A percentile compares a stretch with the other conserved stretches of the same genome.
Conservation (phyloP, 2,888 invertebrate genomes). For the Dynastes grantii region DNA sequence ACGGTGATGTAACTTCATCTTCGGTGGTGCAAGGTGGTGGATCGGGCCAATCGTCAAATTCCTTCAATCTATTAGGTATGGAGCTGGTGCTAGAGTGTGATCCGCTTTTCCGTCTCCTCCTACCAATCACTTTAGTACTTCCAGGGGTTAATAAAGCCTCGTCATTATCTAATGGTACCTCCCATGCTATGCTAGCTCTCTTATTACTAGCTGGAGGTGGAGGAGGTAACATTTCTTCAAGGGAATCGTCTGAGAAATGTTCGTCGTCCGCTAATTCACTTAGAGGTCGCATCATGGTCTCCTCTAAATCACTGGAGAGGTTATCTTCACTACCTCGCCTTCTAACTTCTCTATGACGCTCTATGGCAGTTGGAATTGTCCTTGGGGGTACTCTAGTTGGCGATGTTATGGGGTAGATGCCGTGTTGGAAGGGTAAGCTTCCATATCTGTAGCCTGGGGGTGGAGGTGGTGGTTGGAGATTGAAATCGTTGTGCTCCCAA, state of each 20-base stretch:
- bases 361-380: conserved; percentile 81
- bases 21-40: conserved; percentile 80
- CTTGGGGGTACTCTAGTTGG: conserved; percentile 77
- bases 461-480: conserved; percentile 73
- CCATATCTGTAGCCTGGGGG: conserved; percentile 78
- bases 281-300: conserved; percentile 63
- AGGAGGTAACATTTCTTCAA: conserved; percentile 84
- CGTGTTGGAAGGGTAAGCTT: conserved; percentile 79
- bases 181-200: conserved; percentile 90
- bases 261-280: conserved; percentile 73
- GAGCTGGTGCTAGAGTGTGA: conserved; percentile 82
- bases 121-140: conserved; percentile 67
- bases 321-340: conserved; percentile 71
- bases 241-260: conserved; percentile 88
- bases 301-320: conserved; percentile 67
- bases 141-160: conserved; percentile 81
- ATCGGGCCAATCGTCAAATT: conserved; percentile 84
- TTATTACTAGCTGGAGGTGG: conserved; percentile 77
- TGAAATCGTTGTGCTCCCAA: conserved; percentile 75
- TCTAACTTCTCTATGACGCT: conserved; percentile 86
- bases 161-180: conserved; percentile 84
- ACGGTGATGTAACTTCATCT: conserved; percentile 80
- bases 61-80: conserved; percentile 78
- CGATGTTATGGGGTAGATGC: conserved; percentile 75
- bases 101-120: conserved; percentile 69